These are phyloP conservation scores for Cephalopterus ornatus DNA, from an alignment of 2,113 vertebrate species.

Conservation along the genomic window DNA sequence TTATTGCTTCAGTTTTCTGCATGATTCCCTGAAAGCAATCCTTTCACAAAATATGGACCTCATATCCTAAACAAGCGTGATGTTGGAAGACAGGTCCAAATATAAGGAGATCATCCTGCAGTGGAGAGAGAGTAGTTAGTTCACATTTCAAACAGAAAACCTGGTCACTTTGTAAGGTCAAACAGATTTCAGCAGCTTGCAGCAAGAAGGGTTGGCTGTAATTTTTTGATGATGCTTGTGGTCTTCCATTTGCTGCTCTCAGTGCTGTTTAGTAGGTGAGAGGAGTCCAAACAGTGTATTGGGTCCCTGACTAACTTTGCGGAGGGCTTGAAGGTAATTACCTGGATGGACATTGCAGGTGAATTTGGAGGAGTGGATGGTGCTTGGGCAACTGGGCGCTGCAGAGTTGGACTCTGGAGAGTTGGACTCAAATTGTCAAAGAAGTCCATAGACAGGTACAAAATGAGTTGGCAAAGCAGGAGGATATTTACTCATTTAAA, in stretches of 20 bases:
- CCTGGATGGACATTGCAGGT: not conserved
- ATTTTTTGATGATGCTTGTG: not conserved
- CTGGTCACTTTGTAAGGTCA: not conserved
- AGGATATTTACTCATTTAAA: not conserved
- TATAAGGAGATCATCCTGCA: not conserved
- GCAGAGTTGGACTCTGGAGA: not conserved
- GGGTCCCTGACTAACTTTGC: not conserved
- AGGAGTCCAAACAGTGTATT: not conserved
- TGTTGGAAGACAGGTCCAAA: not conserved
- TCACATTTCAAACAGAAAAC: not conserved
- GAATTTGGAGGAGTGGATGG: not conserved
- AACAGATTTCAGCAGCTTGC: not conserved
- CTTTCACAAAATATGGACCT: not conserved
- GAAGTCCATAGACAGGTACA: not conserved
- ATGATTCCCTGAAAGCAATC: not conserved
- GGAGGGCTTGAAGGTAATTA: not conserved
- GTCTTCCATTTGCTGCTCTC: not conserved
- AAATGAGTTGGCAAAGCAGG: not conserved
- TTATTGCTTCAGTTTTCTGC: not conserved
- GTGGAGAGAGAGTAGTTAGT: not conserved
- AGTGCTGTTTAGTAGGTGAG: not conserved
- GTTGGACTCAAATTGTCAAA: not conserved
- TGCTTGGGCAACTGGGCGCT: not conserved
- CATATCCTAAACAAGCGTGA: fast-evolving
- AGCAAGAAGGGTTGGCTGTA: not conserved